Evolutionary conservation across 2,797 vertebrate species (phyloP).

Genomic region (Fundulus diaphanus): DNA sequence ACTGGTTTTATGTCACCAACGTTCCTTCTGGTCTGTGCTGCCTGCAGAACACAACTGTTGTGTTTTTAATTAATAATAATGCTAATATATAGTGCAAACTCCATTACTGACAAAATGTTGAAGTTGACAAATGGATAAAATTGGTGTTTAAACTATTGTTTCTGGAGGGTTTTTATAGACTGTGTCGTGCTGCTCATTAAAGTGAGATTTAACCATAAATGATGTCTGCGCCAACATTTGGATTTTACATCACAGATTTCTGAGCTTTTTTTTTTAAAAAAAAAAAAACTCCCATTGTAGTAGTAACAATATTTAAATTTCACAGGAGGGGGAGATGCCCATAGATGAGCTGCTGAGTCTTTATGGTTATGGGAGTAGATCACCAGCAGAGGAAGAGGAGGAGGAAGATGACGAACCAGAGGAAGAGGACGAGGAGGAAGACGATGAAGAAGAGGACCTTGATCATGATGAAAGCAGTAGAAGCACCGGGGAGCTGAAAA

Average conservation of each 20-base stretch:
- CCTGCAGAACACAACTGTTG: not conserved
- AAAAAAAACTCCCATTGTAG: not conserved
- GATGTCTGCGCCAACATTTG: not conserved
- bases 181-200: not conserved
- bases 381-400: conserved; percentile 91
- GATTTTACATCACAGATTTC: not conserved
- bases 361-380: conserved; percentile 92
- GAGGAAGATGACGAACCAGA: conserved; percentile 87
- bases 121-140: not conserved
- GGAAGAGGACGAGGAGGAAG: conserved; percentile 88
- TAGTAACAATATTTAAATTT: not conserved
- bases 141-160: not conserved
- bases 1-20: not conserved
- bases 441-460: conserved; percentile 84
- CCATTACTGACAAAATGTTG: not conserved
- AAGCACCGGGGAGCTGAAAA: conserved; percentile 88
- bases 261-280: not conserved
- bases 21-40: not conserved
- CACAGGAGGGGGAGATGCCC: conserved; percentile 96
- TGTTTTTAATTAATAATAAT: not conserved
- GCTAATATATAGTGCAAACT: not conserved
- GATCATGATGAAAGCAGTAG: conserved; percentile 88
- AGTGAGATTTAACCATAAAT: not conserved
- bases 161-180: not conserved
- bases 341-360: conserved; percentile 95